These are phyloP conservation scores for Drosophila varians DNA, from an alignment of 1,140 invertebrate genomes.

Conservation along the genomic window DNA sequence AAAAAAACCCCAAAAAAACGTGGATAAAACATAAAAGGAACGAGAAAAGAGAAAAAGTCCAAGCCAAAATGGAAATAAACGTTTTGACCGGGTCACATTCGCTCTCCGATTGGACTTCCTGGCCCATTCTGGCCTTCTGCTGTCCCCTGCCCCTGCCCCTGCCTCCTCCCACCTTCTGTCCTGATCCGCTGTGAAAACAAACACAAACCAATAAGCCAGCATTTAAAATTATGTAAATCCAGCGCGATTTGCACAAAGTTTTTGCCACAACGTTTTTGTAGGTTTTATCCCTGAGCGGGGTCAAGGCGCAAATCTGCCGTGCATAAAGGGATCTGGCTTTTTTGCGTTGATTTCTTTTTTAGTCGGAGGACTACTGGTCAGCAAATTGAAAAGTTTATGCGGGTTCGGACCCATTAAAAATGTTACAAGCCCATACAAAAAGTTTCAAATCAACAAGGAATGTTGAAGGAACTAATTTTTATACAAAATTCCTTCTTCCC, in stretches of 20 bases:
- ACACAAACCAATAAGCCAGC: constrained; percentile 73
- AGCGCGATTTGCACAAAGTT: constrained; percentile 74
- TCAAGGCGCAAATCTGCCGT: constrained; percentile 68
- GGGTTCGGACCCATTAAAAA: constrained; percentile 31
- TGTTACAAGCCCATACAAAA: no score
- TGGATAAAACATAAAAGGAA: constrained; percentile 1
- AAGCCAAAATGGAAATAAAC: constrained; percentile 58
- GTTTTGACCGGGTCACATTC: constrained; percentile 58
- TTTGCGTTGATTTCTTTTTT: constrained; percentile 28
- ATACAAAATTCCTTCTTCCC: background rate
- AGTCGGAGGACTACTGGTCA: constrained; percentile 19
- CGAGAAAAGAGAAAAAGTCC: constrained; percentile 33
- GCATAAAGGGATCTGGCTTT: constrained; percentile 60
- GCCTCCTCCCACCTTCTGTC: background rate
- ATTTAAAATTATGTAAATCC: constrained; percentile 76
- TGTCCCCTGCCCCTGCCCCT: no score
- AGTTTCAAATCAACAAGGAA: no score
- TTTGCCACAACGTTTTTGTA: constrained; percentile 26
- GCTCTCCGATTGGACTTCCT: constrained; percentile 26
- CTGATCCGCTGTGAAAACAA: constrained; percentile 59
- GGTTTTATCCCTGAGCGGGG: constrained; percentile 20
- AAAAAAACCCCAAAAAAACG: constrained; percentile 9
- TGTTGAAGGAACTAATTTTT: background rate
- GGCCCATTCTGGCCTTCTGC: constrained; percentile 23
- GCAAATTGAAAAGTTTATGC: constrained; percentile 72